Evolutionary conservation across 2,888 invertebrate species (phyloP), one percentile per base, ranked within the genome.

Genomic region (Spodoptera littoralis): DNA sequence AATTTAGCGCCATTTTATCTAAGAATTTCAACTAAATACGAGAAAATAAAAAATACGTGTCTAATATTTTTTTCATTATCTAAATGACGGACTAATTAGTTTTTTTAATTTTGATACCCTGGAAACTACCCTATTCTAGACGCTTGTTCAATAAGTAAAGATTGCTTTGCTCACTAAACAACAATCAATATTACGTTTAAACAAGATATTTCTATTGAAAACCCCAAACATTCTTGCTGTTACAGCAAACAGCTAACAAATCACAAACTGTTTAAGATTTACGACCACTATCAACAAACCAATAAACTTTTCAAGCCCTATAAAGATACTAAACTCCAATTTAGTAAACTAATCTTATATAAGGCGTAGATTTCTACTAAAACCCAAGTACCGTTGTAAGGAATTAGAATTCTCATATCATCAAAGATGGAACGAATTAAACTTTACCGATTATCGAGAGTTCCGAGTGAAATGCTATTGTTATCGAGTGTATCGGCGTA

Each of bases 381-480:
- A 65, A 64, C 50, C 56, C 58, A 44, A 49, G 52, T 44, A 36
- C 60, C 50, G 52, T 70, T 45, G 60, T 56, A 24, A 53, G 60
- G 53, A 61, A 49, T 63, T 45, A 62, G 70, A 76, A 71, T 69
- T 61, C 52, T 60, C 48, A 57, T 66, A 66, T 66, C 57, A 61
- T 47, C 58, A 55, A 47, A 71, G 67, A 79, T 76, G 70, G 76
- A 66, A 52, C 46, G 47, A 70, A 80, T 80, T 73, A 75, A 77
- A 75, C 46, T 73, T 76, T 51, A 60, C 57, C 70, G 56, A 80
- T 74, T 66, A 46, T 18, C 22, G 51, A 65, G 55, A 54, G 62
- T 45, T 67, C 52, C 47, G 63, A 36, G 41, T 47, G 60, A 70
- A 54, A 58, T 64, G 47, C 43, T 62, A 69, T 69, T 80, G 72